Base-by-base conservation (phyloP, 2,113 vertebrate species). In the Anarrhichthys ocellatus region DNA sequence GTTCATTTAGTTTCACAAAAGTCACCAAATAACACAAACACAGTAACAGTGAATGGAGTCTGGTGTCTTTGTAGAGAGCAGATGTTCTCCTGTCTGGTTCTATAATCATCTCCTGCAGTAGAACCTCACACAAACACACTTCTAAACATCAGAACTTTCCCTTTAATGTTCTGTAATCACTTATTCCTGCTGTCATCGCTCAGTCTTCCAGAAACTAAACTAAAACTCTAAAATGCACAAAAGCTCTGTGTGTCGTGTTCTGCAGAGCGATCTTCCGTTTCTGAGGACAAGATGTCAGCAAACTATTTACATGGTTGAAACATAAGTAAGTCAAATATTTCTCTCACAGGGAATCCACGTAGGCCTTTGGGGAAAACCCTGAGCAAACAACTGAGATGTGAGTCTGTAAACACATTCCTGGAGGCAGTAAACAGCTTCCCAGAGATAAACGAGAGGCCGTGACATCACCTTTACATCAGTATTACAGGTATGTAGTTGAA, bases 361-460 rank as follows among this genome's bases (percentile, higher is more conserved):
- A 24, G 24, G 40, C 74, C 77, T 24, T 13, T 36, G 72, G 68
- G 73, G 34, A 66, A 34, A 15, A 9, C 9, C 38, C 38, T 38
- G 38, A 38, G 38, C 38, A 72, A 81, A 73, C 82, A 76, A 20
- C 36, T 42, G 20, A n/a, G 46, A 81, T 1, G 11, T 13, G 13
- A 34, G 3, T 0, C 17, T 56, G 76, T 81, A 85, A 89, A 83
- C 89, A 91, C 68, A 46, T 34, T 27, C 61, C 18, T 15, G 6
- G 48, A 69, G n/a, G 52, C 24, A 9, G 36, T 72, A 81, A 90
- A 87, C 84, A 78, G 48, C 71, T 36, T 78, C 56, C 44, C 10
- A 52, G 76, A 76, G 84, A 87, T 24, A 40, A n/a, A 1, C 38
- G 7, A 9, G 76, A 40, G 4, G 27, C 5, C 2, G 56, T 73